phyloP scores from a whole-genome alignment of 2,113 vertebrate species.

The Myodes glareolus region DNA sequence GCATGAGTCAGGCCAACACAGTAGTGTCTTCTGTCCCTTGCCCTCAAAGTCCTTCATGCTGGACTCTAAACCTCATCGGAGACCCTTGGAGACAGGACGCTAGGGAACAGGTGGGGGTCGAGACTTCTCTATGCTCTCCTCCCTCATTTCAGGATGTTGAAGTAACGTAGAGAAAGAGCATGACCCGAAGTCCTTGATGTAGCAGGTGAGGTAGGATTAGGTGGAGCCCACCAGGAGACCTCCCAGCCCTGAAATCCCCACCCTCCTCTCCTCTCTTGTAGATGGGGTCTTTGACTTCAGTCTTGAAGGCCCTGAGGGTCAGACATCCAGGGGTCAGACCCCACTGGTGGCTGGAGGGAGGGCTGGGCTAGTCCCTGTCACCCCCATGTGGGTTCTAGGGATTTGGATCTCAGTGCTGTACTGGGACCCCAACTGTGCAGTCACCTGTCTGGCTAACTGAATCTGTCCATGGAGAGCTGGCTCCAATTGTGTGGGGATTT shows the following conservation, averaged over 20 bases:
- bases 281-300: not conserved
- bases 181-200: not conserved
- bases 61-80: not conserved
- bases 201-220: not conserved
- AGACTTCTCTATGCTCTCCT: not conserved
- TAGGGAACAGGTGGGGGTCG: not conserved
- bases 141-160: accelerated
- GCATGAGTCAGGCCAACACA: not conserved
- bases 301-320: not conserved
- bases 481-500: too few species aligned
- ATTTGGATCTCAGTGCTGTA: not conserved
- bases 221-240: not conserved
- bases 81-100: not conserved
- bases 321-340: not conserved
- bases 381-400: not conserved
- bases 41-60: too few species aligned
- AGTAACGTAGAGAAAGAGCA: accelerated
- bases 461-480: not conserved
- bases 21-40: too few species aligned
- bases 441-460: not conserved
- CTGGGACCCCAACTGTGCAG: accelerated
- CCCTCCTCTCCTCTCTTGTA: not conserved
- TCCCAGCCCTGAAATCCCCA: not conserved
- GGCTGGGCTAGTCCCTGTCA: not conserved
- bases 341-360: not conserved